These are phyloP conservation scores for Gadus chalcogrammus DNA, from an alignment of 2,113 vertebrate species.

Conservation along the genomic window DNA sequence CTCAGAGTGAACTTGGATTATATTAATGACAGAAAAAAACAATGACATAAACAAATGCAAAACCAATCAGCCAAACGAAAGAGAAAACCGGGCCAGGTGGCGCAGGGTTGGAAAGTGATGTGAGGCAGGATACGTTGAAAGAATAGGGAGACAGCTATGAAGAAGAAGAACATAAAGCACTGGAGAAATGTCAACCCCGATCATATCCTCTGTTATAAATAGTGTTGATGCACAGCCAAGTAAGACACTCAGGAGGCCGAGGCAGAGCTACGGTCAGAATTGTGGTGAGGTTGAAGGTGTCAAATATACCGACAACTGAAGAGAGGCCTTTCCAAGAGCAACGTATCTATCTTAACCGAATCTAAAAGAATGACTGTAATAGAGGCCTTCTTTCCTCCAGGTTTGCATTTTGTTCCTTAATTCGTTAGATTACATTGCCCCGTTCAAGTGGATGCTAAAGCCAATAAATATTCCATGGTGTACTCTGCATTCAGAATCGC, in stretches of 20 bases:
- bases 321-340: neutral
- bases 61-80: neutral
- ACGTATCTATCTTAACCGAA: neutral
- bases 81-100: neutral
- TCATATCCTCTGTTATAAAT: slow-evolving; percentile 6
- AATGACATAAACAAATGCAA: too few relatives aligned
- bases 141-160: neutral
- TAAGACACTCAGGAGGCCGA: slow-evolving; percentile 26
- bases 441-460: too few relatives aligned
- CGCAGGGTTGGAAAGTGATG: neutral
- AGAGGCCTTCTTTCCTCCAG: neutral
- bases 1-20: too few relatives aligned
- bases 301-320: slow-evolving; percentile 11
- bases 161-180: neutral
- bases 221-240: slow-evolving; percentile 6
- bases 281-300: slow-evolving; percentile 26
- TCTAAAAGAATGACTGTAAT: neutral
- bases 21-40: too few relatives aligned
- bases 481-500: too few relatives aligned
- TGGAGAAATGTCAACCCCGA: neutral
- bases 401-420: too few relatives aligned
- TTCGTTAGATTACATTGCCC: too few relatives aligned
- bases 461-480: too few relatives aligned
- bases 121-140: neutral
- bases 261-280: slow-evolving; percentile 41